Evolutionary conservation across 2,888 invertebrate genomes (phyloP).

Genomic region (Clivina fossor): DNA sequence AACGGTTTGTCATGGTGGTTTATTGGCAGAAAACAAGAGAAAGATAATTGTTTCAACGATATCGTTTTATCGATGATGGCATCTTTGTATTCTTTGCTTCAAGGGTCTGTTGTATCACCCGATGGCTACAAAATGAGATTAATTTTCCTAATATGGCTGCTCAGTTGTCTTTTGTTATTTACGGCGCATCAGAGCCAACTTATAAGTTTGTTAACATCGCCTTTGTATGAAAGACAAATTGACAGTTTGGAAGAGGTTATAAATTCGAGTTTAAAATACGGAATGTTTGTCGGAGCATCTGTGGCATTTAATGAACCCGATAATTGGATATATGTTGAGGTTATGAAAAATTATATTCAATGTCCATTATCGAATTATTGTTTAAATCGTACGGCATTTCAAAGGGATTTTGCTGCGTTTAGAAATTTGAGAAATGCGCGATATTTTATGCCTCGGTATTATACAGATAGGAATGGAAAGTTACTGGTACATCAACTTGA

Average conservation of each 20-base stretch:
- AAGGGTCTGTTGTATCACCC: constrained; percentile 24
- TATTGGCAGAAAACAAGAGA: constrained; percentile 7
- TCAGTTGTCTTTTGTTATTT: constrained; percentile 15
- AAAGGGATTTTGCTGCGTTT: constrained; percentile 10
- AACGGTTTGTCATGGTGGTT: constrained; percentile 21
- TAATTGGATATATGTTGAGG: constrained; percentile 7
- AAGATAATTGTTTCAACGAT: constrained; percentile 8
- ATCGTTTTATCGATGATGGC: constrained; percentile 12
- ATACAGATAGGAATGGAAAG: constrained; percentile 15
- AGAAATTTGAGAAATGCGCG: constrained; percentile 8
- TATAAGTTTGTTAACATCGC: constrained; percentile 20
- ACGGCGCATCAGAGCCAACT: constrained; percentile 25
- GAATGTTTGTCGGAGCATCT: constrained; percentile 15
- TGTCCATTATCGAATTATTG: constrained; percentile 21
- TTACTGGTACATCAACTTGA: constrained; percentile 6
- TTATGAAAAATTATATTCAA: constrained; percentile 1
- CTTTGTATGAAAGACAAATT: constrained; percentile 20
- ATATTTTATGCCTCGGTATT: constrained; percentile 21
- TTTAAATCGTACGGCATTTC: constrained; percentile 24
- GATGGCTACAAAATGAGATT: constrained; percentile 9
- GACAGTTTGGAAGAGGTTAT: constrained; percentile 20
- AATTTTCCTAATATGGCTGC: constrained; percentile 25
- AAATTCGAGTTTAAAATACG: constrained; percentile 12
- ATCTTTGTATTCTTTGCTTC: constrained; percentile 17
- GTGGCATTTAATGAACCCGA: constrained; percentile 9